Conservation (phyloP, 2,888 invertebrate genomes). For the Lycia hirtaria region DNA sequence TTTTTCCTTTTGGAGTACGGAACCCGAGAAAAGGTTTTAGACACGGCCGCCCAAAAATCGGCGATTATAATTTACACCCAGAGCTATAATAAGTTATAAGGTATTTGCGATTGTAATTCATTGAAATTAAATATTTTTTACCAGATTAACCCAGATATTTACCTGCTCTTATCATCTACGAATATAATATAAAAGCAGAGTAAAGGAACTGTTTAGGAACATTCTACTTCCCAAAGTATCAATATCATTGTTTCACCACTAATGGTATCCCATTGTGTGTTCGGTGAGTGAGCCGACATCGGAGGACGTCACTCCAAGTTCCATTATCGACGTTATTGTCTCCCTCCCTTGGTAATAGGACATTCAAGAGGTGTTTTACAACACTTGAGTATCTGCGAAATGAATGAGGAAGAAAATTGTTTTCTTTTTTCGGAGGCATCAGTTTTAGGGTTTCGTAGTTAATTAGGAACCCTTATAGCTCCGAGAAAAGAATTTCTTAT, state of each 20-base stretch:
- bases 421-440: background rate
- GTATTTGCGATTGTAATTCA: no score
- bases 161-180: background rate
- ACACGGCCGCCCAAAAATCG: no score
- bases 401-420: background rate
- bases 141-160: no score
- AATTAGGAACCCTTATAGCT: no score
- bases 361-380: conserved; percentile 8
- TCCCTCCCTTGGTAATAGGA: conserved; percentile 13
- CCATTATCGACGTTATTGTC: conserved; percentile 34
- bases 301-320: conserved; percentile 32
- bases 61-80: no score
- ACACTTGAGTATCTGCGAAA: background rate
- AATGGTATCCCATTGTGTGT: conserved; percentile 26
- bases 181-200: no score
- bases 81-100: no score
- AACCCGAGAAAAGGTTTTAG: no score
- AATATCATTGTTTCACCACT: conserved; percentile 20
- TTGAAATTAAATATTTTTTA: background rate
- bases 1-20: no score
- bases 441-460: background rate
- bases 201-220: background rate
- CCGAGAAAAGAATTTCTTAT: no score
- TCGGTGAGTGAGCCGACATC: conserved; percentile 22
- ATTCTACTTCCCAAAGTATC: conserved; percentile 14